Base-by-base conservation (phyloP, 2,113 vertebrate genomes). In the Rana temporaria region DNA sequence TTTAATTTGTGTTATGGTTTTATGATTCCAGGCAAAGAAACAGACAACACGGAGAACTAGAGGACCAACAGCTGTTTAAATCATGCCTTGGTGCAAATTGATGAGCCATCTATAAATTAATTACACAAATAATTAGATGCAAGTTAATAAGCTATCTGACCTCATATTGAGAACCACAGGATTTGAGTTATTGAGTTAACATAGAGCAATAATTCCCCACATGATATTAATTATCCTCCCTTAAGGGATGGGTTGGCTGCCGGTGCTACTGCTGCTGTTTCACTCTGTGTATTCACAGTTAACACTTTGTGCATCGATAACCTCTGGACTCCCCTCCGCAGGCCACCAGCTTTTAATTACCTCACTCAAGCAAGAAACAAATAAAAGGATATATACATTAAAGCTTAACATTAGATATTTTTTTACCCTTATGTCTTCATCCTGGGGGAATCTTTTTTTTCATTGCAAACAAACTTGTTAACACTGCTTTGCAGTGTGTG, bases 101-200 rank as follows among this genome's bases (percentile, higher is more conserved):
- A 81, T 81, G 79, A 81, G 79, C 59, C 79, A 65, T 81, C 71
- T 60, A 81, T 34, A 81, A 81, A 84, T 19, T 76, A 87, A 85
- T 87, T 85, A 84, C 86, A 84, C 85, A 85, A 87, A 89, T 91
- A 89, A 91, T 90, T 90, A 85, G 86, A 85, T 85, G 87, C 87
- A 88, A 90, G 89, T 89, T 90, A 82, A 82, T 74, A 88, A 90
- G 89, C 82, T 86, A 85, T 88, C 84, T 88, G 86, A 90, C 87
- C 86, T 87, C 87, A 88, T 87, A 87, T 85, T 80, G 87, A 90
- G 88, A 89, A 85, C 69, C 77, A 79, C 86, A 86, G 86, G 86
- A 86, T 89, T 84, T 83, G 84, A 90, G 88, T 88, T 86, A 88
- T 78, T 83, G 85, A 86, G 86, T 89, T 87, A 90, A 88, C 85